Conservation (phyloP, 2,797 vertebrate species). For the Trachops cirrhosus region DNA sequence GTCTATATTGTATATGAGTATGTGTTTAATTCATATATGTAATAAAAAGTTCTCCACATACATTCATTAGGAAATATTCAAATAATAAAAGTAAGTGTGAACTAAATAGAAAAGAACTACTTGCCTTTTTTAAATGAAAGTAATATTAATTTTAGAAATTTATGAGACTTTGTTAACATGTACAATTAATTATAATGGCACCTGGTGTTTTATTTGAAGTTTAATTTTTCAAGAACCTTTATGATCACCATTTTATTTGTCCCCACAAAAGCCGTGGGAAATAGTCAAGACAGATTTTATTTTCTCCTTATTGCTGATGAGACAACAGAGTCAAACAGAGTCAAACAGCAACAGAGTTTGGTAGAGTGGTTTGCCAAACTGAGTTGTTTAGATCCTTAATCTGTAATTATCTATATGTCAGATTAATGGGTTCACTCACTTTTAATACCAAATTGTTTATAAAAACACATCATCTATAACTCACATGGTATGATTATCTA, state of each 20-base stretch:
- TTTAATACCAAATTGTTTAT: neutral
- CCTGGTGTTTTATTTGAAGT: neutral
- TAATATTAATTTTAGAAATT: conserved; percentile 8
- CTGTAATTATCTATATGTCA: neutral
- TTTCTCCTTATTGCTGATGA: neutral
- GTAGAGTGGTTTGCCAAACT: neutral
- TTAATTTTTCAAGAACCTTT: conserved; percentile 9
- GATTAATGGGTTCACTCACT: neutral
- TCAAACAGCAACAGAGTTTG: neutral
- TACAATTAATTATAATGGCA: neutral
- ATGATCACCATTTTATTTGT: neutral
- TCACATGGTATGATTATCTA: neutral
- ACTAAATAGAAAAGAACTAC: neutral
- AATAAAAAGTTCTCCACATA: neutral
- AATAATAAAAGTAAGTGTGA: neutral
- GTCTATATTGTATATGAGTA: neutral
- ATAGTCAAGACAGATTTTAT: neutral
- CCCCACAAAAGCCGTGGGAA: neutral
- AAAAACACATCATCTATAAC: neutral
- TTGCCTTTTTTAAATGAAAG: neutral
- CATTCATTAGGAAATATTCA: neutral
- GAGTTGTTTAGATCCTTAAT: neutral
- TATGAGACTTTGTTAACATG: neutral
- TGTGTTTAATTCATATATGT: neutral
- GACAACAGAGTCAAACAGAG: neutral